Percentiles rank a stretch among this genome's conserved stretches.
These are phyloP conservation scores for Microctonus hyperodae DNA, from an alignment of 2,888 invertebrate species.

Conservation along the genomic window DNA sequence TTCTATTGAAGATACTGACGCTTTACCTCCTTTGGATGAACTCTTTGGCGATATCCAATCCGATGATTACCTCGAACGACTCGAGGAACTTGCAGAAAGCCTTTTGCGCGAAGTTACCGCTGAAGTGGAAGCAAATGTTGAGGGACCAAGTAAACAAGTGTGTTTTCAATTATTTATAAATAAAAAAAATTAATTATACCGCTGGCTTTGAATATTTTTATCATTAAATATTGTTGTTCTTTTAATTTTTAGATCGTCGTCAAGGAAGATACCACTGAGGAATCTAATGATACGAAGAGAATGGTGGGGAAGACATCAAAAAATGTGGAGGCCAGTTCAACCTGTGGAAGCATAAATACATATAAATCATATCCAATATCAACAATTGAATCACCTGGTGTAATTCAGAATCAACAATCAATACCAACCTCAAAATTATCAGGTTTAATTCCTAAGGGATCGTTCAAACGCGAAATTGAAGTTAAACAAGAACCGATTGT, in stretches of 20 bases:
- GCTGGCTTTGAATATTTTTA: conserved; percentile 33
- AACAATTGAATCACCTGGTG: not conserved
- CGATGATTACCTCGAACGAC: conserved; percentile 74
- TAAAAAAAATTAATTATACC: conserved; percentile 5
- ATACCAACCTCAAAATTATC: not conserved
- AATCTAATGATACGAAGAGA: conserved; percentile 69
- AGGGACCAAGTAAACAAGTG: conserved; percentile 73
- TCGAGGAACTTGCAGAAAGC: conserved; percentile 84
- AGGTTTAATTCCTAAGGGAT: not conserved
- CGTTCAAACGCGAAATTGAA: conserved; percentile 44
- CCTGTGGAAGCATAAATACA: conserved; percentile 60
- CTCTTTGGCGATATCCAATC: conserved; percentile 81
- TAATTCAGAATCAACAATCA: not conserved
- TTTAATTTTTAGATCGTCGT: conserved; percentile 53
- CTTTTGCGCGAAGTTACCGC: conserved; percentile 79
- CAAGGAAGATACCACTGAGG: conserved; percentile 62
- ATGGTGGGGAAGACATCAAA: conserved; percentile 89
- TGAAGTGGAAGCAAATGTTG: conserved; percentile 75
- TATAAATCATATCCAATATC: conserved; percentile 1
- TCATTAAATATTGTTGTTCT: not conserved
- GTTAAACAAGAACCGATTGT: conserved; percentile 56
- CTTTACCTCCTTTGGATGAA: conserved; percentile 85
- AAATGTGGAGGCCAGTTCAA: conserved; percentile 82
- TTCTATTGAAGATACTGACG: conserved; percentile 77
- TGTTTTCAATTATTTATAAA: conserved; percentile 46